These are phyloP conservation scores for Spermophilus dauricus DNA, from an alignment of 2,113 vertebrate genomes.

Conservation along the genomic window DNA sequence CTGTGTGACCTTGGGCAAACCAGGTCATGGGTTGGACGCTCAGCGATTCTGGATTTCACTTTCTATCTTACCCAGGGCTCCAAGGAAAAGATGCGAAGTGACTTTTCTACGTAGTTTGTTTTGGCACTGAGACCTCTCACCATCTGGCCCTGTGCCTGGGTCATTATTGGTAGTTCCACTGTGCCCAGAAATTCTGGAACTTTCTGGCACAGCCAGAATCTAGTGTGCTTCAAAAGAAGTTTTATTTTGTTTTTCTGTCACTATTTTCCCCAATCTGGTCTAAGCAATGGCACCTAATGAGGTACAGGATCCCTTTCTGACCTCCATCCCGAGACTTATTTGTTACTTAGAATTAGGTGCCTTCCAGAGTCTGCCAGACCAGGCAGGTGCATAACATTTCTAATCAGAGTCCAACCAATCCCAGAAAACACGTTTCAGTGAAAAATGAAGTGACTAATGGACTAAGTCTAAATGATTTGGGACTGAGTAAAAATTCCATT, in stretches of 20 bases:
- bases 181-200: conserved; percentile 14
- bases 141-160: not conserved
- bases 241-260: not conserved
- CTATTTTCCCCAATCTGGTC: not conserved
- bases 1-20: not conserved
- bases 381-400: not conserved
- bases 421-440: conserved; percentile 32
- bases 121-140: not conserved
- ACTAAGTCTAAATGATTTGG: conserved; percentile 23
- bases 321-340: not conserved
- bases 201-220: not conserved
- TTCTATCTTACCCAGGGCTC: too few species aligned
- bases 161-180: not conserved
- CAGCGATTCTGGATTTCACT: not conserved
- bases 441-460: conserved; percentile 48
- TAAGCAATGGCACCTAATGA: not conserved
- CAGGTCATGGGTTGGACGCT: not conserved
- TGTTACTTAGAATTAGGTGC: not conserved
- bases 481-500: conserved; percentile 53
- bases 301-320: not conserved
- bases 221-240: not conserved
- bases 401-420: conserved; percentile 41
- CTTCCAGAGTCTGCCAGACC: conserved; percentile 16
- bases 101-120: not conserved
- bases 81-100: not conserved